These are phyloP conservation scores for Spea hammondii DNA, from an alignment of 2,797 vertebrate species.

Conservation along the genomic window DNA sequence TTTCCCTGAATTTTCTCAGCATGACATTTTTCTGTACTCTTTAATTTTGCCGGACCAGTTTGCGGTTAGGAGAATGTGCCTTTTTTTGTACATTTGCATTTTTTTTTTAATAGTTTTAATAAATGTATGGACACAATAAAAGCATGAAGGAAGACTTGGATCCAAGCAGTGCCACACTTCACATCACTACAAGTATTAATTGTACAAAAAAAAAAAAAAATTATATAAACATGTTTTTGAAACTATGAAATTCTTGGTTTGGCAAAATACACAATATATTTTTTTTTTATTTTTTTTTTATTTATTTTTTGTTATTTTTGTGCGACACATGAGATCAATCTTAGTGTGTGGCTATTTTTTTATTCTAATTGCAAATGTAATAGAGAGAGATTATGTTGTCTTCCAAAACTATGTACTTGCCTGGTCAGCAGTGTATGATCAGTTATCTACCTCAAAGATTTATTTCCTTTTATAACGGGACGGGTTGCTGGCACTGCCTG, in stretches of 20 bases:
- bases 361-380: constrained; percentile 74
- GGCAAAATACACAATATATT: constrained; percentile 73
- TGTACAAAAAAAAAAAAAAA: constrained; percentile 67
- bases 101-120: constrained; percentile 81
- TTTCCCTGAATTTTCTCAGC: constrained; percentile 80
- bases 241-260: constrained; percentile 83
- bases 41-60: constrained; percentile 85
- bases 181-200: constrained; percentile 82
- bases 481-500: constrained; percentile 97
- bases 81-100: constrained; percentile 94
- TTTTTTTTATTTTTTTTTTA: constrained; percentile 66
- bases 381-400: constrained; percentile 83
- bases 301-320: constrained; percentile 61
- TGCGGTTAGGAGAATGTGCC: constrained; percentile 94
- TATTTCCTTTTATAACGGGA: constrained; percentile 85
- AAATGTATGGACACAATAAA: constrained; percentile 79
- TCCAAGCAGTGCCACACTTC: constrained; percentile 88
- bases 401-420: constrained; percentile 91
- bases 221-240: constrained; percentile 67
- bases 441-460: constrained; percentile 99
- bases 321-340: constrained; percentile 70
- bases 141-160: constrained; percentile 89
- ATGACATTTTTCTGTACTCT: constrained; percentile 74
- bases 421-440: constrained; percentile 90
- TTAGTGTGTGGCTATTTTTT: constrained; percentile 72